Conservation (phyloP, 2,113 vertebrate species). For the Eulemur macaco region DNA sequence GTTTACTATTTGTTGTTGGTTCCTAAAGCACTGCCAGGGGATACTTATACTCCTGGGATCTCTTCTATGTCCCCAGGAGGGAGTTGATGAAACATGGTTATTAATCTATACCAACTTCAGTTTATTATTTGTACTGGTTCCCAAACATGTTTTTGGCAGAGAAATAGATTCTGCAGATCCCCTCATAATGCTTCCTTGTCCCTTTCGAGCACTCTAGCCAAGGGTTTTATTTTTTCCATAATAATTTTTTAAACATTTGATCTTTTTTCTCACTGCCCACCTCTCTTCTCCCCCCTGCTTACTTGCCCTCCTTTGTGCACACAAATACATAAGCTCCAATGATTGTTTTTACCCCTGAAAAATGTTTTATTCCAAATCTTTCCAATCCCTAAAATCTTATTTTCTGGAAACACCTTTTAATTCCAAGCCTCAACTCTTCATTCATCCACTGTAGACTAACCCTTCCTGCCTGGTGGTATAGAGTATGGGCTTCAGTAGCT, state of each 20-base stretch:
- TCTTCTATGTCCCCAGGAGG: constrained; percentile 65
- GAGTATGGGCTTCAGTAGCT: neutral
- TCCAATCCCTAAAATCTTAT: constrained; percentile 11
- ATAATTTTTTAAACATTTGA: neutral
- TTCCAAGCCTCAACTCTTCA: neutral
- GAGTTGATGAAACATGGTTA: constrained; percentile 69
- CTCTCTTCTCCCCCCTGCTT: neutral
- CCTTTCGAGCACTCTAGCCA: neutral
- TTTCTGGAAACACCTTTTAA: neutral
- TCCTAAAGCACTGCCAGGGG: constrained; percentile 69
- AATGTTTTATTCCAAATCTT: neutral
- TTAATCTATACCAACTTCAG: constrained; percentile 49
- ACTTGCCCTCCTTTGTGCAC: neutral
- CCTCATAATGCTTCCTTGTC: neutral
- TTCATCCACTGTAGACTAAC: neutral
- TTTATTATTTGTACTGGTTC: constrained; percentile 45
- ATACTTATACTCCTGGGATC: constrained; percentile 56
- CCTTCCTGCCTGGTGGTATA: neutral
- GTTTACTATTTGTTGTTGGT: constrained; percentile 72
- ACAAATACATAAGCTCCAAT: neutral
- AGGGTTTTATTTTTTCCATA: neutral
- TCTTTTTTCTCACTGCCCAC: neutral
- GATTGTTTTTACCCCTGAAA: neutral
- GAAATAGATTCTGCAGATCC: neutral
- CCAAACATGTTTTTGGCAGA: constrained; percentile 40